Base-by-base conservation (phyloP, 2,113 vertebrate genomes). In the Aythya baeri region DNA sequence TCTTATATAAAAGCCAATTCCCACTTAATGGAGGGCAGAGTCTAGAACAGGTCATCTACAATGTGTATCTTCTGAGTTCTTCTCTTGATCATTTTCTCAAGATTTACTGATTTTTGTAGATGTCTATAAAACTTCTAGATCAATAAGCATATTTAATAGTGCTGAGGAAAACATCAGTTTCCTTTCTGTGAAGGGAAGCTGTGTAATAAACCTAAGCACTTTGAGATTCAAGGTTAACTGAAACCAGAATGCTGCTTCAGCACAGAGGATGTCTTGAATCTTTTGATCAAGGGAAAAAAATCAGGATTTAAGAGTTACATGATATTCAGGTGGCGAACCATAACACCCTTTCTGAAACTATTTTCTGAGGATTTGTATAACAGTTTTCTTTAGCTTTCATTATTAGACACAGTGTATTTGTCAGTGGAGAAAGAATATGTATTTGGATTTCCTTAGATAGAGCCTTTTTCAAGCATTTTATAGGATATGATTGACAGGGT, bases 311-410 rank as follows among this genome's bases (percentile, higher is more conserved):
- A 44, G 18, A 34, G 21, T 73, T 62, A 62, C 7, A 27, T 5
- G 11, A 80, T 73, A 88, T 77, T 85, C 54, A 83, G 32, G 31
- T 82, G 11, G 29, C 61, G 32, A 89, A 26, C 5, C 2, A 72
- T 55, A 44, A 22, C 5, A 41, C 4, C 4, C 13, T 75, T 89
- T 93, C 54, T 50, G 15, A 85, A 27, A 23, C 3, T 31, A 6
- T 41, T 22, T 81, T 66, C 10, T 52, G 2, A 62, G 23, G 11
- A 46, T 52, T 68, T 38, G 9, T 79, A 82, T 14, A 27, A 14
- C 1, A 14, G 10, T 0, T 3, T 2, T 49, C n/a, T 83, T 80
- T 11, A 0, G 1, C 7, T 89, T 91, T 82, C 34, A 63, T 3
- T 65, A 27, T 62, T 50, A 80, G 86, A 67, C 7, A 46, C 5